These are phyloP conservation scores for Tigriopus californicus DNA, from an alignment of 2,888 invertebrate species.

Conservation along the genomic window DNA sequence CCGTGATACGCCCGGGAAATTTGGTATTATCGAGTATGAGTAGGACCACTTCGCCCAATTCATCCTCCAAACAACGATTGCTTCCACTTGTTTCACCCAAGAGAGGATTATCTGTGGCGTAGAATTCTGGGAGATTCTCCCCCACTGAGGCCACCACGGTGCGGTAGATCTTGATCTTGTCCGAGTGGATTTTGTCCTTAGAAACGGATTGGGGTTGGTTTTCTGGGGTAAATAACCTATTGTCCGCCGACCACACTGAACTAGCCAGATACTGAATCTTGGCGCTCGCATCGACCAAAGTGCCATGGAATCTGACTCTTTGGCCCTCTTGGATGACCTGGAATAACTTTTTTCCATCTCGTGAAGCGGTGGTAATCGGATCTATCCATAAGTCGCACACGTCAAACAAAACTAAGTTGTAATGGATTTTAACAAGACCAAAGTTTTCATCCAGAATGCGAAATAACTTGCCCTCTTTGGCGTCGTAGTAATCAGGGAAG, in stretches of 20 bases:
- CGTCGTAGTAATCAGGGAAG: neutral
- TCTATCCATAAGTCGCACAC: constrained; percentile 1
- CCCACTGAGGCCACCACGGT: neutral
- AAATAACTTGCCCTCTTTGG: neutral
- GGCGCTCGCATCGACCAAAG: neutral
- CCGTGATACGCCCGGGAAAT: neutral
- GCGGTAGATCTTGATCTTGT: neutral
- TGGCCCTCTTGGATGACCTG: neutral
- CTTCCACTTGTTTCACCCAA: too few species aligned
- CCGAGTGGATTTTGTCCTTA: neutral
- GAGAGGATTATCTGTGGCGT: too few species aligned
- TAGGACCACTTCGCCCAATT: too few species aligned
- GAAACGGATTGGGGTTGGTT: neutral
- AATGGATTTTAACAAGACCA: neutral
- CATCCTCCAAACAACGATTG: too few species aligned
- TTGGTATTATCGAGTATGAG: neutral
- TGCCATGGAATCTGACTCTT: neutral
- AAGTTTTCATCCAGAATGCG: constrained; percentile 7
- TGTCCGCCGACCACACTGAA: neutral
- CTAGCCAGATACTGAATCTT: constrained; percentile 1
- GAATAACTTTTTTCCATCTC: neutral
- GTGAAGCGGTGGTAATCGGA: neutral
- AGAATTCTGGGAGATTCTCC: neutral
- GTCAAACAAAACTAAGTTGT: constrained; percentile 1
- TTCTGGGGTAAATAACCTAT: neutral